Evolutionary conservation across 2,113 vertebrate species (phyloP).

Genomic region (Proteles cristata): DNA sequence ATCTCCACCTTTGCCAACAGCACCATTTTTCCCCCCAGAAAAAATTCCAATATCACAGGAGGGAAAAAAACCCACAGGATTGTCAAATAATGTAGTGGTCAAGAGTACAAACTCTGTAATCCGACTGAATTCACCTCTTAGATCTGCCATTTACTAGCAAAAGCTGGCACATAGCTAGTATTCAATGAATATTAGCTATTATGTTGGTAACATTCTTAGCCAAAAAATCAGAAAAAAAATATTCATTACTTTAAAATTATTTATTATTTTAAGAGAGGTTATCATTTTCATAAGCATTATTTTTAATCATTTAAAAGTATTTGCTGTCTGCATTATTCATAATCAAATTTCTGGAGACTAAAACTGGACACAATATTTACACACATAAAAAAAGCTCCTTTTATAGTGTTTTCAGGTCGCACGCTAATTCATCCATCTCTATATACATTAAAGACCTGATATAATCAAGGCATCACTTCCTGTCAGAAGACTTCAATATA

Average conservation of each 20-base stretch:
- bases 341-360: neutral
- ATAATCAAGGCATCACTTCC: neutral
- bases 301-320: conserved; percentile 12
- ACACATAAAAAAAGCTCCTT: neutral
- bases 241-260: conserved; percentile 28
- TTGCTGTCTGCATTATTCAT: neutral
- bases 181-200: neutral
- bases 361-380: neutral
- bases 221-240: neutral
- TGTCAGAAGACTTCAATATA: neutral
- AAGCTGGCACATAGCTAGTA: neutral
- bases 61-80: neutral
- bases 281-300: conserved; percentile 14
- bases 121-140: neutral
- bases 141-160: neutral
- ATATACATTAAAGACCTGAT: neutral
- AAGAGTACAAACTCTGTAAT: neutral
- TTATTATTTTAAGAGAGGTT: conserved; percentile 21
- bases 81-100: neutral
- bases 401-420: neutral
- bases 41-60: neutral
- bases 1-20: neutral
- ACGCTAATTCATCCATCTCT: neutral
- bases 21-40: neutral
- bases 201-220: conserved; percentile 1